These are phyloP conservation scores for Choloepus hoffmanni DNA, from an alignment of 2,113 vertebrate genomes.

Conservation along the genomic window DNA sequence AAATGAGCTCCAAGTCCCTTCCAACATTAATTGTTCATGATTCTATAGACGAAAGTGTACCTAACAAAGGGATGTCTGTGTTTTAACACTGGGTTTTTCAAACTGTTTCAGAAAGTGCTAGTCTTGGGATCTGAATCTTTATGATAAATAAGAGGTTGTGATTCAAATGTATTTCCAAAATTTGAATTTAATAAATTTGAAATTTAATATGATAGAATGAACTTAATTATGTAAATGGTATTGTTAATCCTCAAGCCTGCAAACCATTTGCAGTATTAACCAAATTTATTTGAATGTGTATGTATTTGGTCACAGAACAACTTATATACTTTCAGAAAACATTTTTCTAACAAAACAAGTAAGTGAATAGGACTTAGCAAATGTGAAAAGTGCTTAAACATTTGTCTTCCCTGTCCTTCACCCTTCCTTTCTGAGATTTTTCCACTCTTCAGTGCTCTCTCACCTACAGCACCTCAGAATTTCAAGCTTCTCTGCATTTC, in stretches of 20 bases:
- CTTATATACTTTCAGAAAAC: neutral
- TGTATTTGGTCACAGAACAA: neutral
- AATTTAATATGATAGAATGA: conserved; percentile 43
- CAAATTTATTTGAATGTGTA: conserved; percentile 19
- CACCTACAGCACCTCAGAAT: neutral
- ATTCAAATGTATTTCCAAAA: conserved; percentile 6
- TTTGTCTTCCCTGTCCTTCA: neutral
- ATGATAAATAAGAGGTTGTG: conserved; percentile 22
- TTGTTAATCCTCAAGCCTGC: conserved; percentile 7
- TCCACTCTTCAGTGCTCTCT: neutral
- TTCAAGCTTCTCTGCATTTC: neutral
- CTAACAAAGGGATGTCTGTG: neutral
- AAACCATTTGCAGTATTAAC: neutral
- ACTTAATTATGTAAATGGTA: neutral
- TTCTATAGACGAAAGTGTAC: conserved; percentile 4
- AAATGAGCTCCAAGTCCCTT: neutral
- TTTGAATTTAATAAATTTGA: conserved; percentile 52
- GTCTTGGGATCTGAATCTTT: conserved; percentile 2
- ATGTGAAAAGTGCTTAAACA: neutral
- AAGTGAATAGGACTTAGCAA: neutral
- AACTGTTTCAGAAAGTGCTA: conserved; percentile 15
- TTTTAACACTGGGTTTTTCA: neutral
- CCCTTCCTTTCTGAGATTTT: neutral
- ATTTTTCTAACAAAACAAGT: neutral
- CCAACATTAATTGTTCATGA: neutral